Percentiles rank a stretch among this genome's conserved stretches.
Conservation (phyloP, 2,888 invertebrate species). For the Metallyticus violacea region DNA sequence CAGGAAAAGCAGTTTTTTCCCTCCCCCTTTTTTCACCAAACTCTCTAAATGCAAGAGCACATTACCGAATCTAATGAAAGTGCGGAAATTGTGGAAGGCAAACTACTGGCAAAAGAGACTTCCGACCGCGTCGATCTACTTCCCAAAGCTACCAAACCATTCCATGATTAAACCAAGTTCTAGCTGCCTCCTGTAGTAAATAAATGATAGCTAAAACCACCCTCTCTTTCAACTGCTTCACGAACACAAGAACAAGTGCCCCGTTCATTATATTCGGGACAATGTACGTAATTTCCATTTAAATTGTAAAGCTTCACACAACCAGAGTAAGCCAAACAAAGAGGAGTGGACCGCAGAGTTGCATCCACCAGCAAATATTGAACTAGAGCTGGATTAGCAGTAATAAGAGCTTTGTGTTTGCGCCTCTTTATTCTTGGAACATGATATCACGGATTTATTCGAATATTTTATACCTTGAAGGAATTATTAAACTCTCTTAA, state of each 20-base stretch:
- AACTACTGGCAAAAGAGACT: too few species aligned
- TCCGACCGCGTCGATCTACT: not conserved
- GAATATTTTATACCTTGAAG: too few species aligned
- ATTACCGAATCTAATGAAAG: not conserved
- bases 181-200: not conserved
- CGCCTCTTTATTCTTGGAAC: too few species aligned
- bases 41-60: not conserved
- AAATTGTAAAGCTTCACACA: not conserved
- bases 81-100: too few species aligned
- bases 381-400: not conserved
- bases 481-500: too few species aligned
- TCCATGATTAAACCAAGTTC: not conserved
- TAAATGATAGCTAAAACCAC: not conserved
- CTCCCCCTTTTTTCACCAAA: too few species aligned
- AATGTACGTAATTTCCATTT: not conserved
- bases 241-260: not conserved
- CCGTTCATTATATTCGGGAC: not conserved
- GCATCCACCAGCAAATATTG: not conserved
- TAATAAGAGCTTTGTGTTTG: too few species aligned
- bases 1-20: too few species aligned
- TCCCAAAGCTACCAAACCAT: not conserved
- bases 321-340: not conserved
- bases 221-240: not conserved
- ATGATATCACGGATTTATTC: too few species aligned
- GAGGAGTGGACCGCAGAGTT: not conserved